These are phyloP conservation scores for Sciurus carolinensis DNA, from an alignment of 2,797 vertebrate species.

Conservation along the genomic window DNA sequence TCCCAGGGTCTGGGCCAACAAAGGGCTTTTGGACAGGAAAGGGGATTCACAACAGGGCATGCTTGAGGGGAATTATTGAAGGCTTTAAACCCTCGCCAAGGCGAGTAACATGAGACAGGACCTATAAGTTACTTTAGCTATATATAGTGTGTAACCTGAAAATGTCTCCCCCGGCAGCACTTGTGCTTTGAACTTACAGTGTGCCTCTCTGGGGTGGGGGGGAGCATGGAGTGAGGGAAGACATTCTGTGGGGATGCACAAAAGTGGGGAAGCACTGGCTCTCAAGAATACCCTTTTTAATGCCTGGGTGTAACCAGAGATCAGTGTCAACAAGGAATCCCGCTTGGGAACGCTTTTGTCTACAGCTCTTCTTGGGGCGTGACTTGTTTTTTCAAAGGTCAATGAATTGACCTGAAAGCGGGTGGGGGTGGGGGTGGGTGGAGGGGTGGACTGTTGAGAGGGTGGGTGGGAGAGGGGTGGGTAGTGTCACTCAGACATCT, in stretches of 20 bases:
- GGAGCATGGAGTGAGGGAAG: constrained; percentile 43
- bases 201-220: neutral
- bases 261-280: constrained; percentile 67
- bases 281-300: constrained; percentile 76
- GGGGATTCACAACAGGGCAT: constrained; percentile 63
- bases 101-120: neutral
- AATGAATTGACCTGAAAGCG: constrained; percentile 68
- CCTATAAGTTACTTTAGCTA: constrained; percentile 60
- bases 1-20: constrained; percentile 54
- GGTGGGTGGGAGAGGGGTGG: neutral
- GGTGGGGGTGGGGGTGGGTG: neutral
- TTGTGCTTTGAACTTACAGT: constrained; percentile 29
- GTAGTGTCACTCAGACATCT: constrained; percentile 10
- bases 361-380: constrained; percentile 68
- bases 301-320: constrained; percentile 82
- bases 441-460: neutral
- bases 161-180: neutral
- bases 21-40: constrained; percentile 70
- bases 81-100: constrained; percentile 67
- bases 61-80: constrained; percentile 67
- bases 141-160: constrained; percentile 65
- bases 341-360: constrained; percentile 78
- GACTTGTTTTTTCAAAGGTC: constrained; percentile 77
- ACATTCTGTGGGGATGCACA: constrained; percentile 47
- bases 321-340: constrained; percentile 82